Percentiles rank a stretch among this genome's conserved stretches.
Conservation (phyloP, 2,888 invertebrate genomes). For the Liodrosophila aerea region DNA sequence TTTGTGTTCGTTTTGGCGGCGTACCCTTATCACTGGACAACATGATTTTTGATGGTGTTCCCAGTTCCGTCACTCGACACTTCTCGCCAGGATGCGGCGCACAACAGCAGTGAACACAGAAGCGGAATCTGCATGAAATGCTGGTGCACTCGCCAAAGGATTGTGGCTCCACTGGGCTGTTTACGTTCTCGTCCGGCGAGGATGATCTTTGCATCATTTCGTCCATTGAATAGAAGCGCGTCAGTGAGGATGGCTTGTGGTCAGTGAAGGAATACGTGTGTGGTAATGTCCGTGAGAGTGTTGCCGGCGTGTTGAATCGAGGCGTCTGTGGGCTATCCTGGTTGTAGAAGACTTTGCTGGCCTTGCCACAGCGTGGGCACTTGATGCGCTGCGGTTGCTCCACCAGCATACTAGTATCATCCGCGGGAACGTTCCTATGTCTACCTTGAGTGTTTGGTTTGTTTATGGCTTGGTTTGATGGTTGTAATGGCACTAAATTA, state of each 20-base stretch:
- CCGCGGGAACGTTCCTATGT: no score
- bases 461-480: constrained; percentile 53
- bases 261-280: constrained; percentile 13
- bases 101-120: constrained; percentile 70
- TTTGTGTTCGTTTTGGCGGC: constrained; percentile 55
- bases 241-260: constrained; percentile 14
- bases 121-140: constrained; percentile 64
- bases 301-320: background rate
- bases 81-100: constrained; percentile 72
- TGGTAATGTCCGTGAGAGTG: constrained; percentile 60
- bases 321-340: constrained; percentile 5
- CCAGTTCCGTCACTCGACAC: constrained; percentile 67
- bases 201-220: constrained; percentile 30
- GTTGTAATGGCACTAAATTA: constrained; percentile 63
- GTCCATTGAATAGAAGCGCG: constrained; percentile 61
- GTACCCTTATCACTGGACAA: constrained; percentile 54
- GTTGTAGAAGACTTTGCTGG: constrained; percentile 55
- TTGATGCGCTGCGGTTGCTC: constrained; percentile 66
- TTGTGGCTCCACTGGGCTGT: constrained; percentile 6
- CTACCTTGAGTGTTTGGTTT: constrained; percentile 52
- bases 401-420: constrained; percentile 36
- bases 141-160: constrained; percentile 66
- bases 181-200: constrained; percentile 8
- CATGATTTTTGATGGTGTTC: constrained; percentile 75
- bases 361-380: constrained; percentile 63